phyloP scores from a whole-genome alignment of 2,888 invertebrate species.

The Synanthedon myopaeformis region DNA sequence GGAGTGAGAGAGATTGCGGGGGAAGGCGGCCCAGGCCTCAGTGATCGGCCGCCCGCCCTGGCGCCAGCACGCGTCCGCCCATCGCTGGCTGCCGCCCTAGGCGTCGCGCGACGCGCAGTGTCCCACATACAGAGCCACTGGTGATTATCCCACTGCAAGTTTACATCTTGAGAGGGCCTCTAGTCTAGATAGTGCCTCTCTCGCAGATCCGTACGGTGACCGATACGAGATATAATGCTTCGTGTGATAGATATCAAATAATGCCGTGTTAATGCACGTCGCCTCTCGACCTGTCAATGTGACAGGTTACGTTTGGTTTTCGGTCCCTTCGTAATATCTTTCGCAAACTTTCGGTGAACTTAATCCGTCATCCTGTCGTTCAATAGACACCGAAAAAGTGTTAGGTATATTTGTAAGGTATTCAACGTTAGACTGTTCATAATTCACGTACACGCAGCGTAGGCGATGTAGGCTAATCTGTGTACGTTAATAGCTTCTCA shows the following conservation, averaged over 20 bases:
- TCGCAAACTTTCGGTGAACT: slow-evolving; percentile 20
- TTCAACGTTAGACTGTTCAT: not conserved
- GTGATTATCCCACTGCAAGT: not conserved
- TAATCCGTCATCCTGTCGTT: slow-evolving; percentile 27
- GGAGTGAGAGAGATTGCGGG: slow-evolving; percentile 15
- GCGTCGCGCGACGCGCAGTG: slow-evolving; percentile 21
- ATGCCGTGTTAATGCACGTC: not conserved
- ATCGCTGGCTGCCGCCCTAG: slow-evolving; percentile 9
- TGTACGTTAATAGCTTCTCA: no score
- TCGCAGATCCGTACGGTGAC: not conserved
- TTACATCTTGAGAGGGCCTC: slow-evolving; percentile 1
- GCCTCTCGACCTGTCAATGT: slow-evolving; percentile 12
- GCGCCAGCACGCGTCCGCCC: slow-evolving; percentile 38
- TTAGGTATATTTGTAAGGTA: not conserved
- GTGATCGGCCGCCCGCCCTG: slow-evolving; percentile 57
- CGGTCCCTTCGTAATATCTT: slow-evolving; percentile 1
- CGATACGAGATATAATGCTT: slow-evolving; percentile 12
- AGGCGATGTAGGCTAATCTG: no score
- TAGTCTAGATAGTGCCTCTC: no score
- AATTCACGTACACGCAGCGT: no score
- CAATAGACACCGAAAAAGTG: not conserved
- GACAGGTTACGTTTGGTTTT: slow-evolving; percentile 15
- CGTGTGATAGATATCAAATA: not conserved
- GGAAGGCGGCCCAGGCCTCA: slow-evolving; percentile 38
- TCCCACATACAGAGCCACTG: slow-evolving; percentile 28